Evolutionary conservation across 2,113 vertebrate genomes (phyloP), one percentile per base, ranked within the genome.

Genomic region (Onychorhynchus coronatus): DNA sequence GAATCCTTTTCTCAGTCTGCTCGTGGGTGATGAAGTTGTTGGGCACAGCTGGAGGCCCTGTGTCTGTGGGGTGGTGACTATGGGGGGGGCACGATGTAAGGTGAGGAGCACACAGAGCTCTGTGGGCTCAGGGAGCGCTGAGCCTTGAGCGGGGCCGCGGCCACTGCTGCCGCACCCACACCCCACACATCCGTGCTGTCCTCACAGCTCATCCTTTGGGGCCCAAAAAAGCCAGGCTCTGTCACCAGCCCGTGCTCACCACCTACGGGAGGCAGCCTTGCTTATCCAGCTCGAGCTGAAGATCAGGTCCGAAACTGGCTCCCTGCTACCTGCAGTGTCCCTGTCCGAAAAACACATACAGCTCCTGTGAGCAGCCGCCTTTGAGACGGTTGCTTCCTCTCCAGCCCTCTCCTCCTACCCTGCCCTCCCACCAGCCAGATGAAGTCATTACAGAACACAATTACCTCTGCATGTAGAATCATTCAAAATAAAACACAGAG

Each of bases 391-490:
- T 11, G 12, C 18, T 88, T 52, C 66, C 33, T 24, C 59, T 12
- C 56, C 91, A 76, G 61, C 35, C 59, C 44, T 63, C 58, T 61
- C 52, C n/a, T 77, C 18, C 2, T 13, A 11, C 61, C 31, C 28
- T 59, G 74, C 46, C 70, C 66, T 91, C 58, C 75, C 71, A 58
- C 42, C 55, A 65, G 63, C 67, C 88, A 42, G 89, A 19, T 4
- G 1, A 42, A 94, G 72, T 62, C 59, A 94, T 90, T 88, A 91
- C 75, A 73, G 82, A 90, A 67, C 71, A 83, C 91, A 74, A 89
- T 91, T 91, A 73, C 94, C 91, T 96, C 93, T 95, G 95, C 89
- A 70, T 63, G 88, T 70, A 86, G 82, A 88, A 46, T 28, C 82
- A 47, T 86, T 91, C 88, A 80, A 85, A 96, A 67, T 50, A 84